Evolutionary conservation across 2,888 invertebrate species (phyloP), one percentile per base, ranked within the genome.

Genomic region (Macrosiphum euphorbiae): DNA sequence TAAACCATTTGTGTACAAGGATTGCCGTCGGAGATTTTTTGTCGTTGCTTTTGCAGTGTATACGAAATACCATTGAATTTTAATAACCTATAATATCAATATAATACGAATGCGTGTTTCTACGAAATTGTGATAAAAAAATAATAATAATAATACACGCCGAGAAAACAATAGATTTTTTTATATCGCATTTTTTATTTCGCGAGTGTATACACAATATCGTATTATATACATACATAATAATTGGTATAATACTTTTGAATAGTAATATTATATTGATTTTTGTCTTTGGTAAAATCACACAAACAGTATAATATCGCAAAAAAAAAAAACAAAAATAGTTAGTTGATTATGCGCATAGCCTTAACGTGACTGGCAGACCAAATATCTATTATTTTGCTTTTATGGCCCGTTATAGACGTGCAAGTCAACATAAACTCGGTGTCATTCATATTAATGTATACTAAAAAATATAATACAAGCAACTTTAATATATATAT

Each of bases 311-410:
- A 90, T 90, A 55, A 91, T 52, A 41, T 85, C 10, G 55, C 55
- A 41, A 85, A 84, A 91, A 44, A 91, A 44, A 44, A 35, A 84
- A 44, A 44, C 11, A 16, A 89, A 20, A 55, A 24, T 24, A 10
- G 24, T 58, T 78, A 41, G 78, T 78, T 78, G 24, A 50, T 20
- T 90, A 35, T 50, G 26, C 35, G 8, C 41, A 91, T 91, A 91
- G 55, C 52, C 13, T 85, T 24, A 85, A 85, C 85, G 44, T 91
- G 55, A 85, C 91, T 55, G 41, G 91, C 84, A 84, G 91, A 91
- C n/a, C 55, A 28, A 55, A 41, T 50, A 85, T 91, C n/a, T n/a
- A 91, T 91, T 78, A 84, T 91, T 55, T 85, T 8, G 55, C 24
- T 91, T 84, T 91, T 85, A 91, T 91, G 35, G 44, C 55, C n/a